Conservation (phyloP, 2,113 vertebrate species). For the Callipepla squamata region DNA sequence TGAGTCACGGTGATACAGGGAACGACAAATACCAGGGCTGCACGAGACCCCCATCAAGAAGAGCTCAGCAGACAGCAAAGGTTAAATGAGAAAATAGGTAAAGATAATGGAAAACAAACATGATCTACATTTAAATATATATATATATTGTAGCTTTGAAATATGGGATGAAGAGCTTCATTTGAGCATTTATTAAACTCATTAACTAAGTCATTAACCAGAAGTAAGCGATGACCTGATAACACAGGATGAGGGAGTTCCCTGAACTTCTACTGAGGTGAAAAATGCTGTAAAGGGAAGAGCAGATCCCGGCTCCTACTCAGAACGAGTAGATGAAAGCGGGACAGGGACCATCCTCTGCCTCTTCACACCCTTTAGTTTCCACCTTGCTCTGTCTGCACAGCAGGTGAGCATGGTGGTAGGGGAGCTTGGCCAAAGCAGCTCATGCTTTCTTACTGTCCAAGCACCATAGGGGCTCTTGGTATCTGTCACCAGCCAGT, state of each 20-base stretch:
- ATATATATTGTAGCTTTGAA: background rate
- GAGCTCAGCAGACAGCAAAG: background rate
- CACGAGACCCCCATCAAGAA: background rate
- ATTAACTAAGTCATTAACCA: background rate
- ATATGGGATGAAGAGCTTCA: background rate
- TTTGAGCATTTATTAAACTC: background rate
- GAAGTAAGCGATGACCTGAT: background rate
- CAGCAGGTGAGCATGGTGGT: background rate
- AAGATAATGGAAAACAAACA: background rate
- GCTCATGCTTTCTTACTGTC: background rate
- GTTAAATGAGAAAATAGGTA: background rate
- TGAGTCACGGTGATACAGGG: background rate
- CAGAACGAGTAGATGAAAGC: background rate
- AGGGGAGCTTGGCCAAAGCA: background rate
- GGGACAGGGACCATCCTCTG: background rate
- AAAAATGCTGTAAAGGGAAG: background rate
- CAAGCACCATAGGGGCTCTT: background rate
- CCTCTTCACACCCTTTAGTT: background rate
- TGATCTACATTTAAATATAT: background rate
- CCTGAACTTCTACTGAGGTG: background rate
- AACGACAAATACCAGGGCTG: background rate
- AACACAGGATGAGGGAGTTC: background rate
- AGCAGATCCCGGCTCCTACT: background rate
- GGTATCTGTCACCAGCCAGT: background rate
- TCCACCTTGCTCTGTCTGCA: background rate